Evolutionary conservation across 2,113 vertebrate species (phyloP).

Genomic region (Fregata magnificens): DNA sequence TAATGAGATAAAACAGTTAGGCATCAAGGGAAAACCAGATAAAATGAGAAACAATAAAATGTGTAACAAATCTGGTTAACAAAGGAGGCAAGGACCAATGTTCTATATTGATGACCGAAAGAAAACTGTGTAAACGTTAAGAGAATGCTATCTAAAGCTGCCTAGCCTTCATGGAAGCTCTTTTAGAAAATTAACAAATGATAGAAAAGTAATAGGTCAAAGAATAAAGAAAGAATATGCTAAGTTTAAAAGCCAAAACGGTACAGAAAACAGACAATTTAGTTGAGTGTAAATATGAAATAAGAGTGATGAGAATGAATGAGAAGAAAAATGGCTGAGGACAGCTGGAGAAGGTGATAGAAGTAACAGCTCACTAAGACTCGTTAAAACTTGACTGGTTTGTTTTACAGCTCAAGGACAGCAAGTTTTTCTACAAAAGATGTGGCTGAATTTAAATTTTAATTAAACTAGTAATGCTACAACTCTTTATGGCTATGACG

Average conservation of each 20-base stretch:
- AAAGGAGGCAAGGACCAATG: not conserved
- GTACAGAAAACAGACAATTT: not conserved
- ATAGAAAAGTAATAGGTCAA: not conserved
- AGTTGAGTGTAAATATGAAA: not conserved
- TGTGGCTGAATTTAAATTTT: not conserved
- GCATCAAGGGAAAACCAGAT: not conserved
- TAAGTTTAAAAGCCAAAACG: not conserved
- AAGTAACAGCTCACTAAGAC: not conserved
- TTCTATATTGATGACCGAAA: not conserved
- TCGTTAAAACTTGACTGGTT: not conserved
- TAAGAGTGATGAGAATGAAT: not conserved
- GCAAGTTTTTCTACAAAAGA: not conserved
- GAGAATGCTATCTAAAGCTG: not conserved
- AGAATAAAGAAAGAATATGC: not conserved
- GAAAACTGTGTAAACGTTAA: not conserved
- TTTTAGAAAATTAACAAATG: not conserved
- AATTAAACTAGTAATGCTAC: not conserved
- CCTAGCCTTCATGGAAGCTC: not conserved
- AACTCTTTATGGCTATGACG: not conserved
- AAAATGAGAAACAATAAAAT: not conserved
- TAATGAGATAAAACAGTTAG: slow-evolving; percentile 21
- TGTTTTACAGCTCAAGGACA: not conserved
- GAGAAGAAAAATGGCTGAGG: not conserved
- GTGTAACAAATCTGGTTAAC: not conserved
- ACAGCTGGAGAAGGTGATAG: not conserved